A percentile compares a stretch with the other conserved stretches of the same genome.
These are phyloP conservation scores for Nannoperca australis DNA, from an alignment of 2,797 vertebrate species.

Conservation along the genomic window DNA sequence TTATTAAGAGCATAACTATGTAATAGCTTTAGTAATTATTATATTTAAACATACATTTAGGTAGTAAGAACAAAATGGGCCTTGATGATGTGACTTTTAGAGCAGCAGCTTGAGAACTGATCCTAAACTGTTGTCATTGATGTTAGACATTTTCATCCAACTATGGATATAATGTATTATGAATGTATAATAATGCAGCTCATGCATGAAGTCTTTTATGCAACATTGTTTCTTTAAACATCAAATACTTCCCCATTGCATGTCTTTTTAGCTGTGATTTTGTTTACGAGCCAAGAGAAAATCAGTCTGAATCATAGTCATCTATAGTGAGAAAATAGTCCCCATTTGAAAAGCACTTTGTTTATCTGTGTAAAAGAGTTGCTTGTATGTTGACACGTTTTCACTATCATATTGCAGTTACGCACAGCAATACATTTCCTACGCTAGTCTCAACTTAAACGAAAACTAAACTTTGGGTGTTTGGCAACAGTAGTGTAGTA, in stretches of 20 bases:
- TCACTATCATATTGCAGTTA: background rate
- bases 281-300: background rate
- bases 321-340: background rate
- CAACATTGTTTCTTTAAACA: background rate
- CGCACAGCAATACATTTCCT: background rate
- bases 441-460: background rate
- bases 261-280: background rate
- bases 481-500: constrained; percentile 27
- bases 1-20: background rate
- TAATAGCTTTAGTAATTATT: no score
- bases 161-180: background rate
- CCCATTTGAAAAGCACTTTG: background rate
- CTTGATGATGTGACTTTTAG: background rate
- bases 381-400: background rate
- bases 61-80: background rate
- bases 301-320: background rate
- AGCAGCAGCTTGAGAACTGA: background rate
- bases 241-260: background rate
- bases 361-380: background rate
- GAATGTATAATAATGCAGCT: background rate
- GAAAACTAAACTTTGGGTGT: constrained; percentile 17
- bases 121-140: background rate
- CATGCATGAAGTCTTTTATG: background rate
- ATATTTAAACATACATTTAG: no score
- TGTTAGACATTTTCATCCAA: background rate